These are phyloP conservation scores for Pygoscelis adeliae DNA, from an alignment of 2,113 vertebrate genomes.

Conservation along the genomic window DNA sequence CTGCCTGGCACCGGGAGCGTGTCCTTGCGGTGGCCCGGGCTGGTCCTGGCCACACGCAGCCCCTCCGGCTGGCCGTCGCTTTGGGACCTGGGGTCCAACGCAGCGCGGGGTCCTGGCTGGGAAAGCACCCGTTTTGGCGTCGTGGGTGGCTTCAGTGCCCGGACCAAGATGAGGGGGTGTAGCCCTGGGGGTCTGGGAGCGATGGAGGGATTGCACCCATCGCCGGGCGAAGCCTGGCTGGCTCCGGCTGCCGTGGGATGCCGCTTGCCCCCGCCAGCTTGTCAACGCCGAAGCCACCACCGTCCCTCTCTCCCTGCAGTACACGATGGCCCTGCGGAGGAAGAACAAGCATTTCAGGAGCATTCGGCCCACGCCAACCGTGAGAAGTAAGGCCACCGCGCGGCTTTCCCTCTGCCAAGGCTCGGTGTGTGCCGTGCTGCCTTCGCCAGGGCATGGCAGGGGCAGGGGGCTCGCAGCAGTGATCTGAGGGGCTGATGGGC, in stretches of 20 bases:
- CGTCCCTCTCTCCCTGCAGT: neutral
- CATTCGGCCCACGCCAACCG: slow-evolving; percentile 76
- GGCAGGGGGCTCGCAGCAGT: fast-evolving
- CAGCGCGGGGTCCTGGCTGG: fast-evolving
- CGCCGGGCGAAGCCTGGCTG: fast-evolving
- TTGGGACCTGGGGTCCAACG: neutral
- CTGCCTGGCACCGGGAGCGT: fast-evolving
- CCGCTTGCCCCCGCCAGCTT: fast-evolving
- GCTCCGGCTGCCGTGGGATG: fast-evolving
- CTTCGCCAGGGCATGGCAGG: fast-evolving
- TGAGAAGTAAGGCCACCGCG: slow-evolving; percentile 76
- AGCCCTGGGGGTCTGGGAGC: neutral
- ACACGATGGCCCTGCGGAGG: slow-evolving; percentile 80
- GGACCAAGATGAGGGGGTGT: neutral
- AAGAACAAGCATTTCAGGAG: slow-evolving; percentile 74
- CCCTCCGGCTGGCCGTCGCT: neutral
- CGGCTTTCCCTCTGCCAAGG: fast-evolving
- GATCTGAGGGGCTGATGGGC: fast-evolving
- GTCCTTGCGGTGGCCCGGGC: neutral
- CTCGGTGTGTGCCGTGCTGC: fast-evolving
- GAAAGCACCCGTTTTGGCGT: neutral
- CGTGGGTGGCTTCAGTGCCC: fast-evolving
- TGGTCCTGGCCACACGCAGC: neutral
- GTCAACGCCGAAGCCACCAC: fast-evolving
- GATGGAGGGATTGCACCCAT: neutral